phyloP scores from a whole-genome alignment of 2,797 vertebrate species.

The Notamacropus eugenii region DNA sequence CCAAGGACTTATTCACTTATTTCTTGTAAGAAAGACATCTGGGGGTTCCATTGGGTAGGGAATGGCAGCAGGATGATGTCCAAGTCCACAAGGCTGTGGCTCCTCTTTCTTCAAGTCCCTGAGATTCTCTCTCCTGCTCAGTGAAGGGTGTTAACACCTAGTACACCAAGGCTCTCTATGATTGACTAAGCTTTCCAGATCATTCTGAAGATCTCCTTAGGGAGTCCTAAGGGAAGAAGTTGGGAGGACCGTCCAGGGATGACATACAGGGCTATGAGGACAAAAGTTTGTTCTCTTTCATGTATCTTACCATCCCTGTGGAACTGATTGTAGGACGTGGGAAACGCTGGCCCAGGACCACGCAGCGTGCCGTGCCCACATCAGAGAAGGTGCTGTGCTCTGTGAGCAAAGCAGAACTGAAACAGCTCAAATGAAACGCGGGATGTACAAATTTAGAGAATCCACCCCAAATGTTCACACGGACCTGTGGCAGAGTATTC shows the following conservation, averaged over 20 bases:
- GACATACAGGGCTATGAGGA: constrained; percentile 14
- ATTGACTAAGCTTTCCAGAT: constrained; percentile 55
- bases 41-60: not conserved
- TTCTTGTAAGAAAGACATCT: constrained; percentile 25
- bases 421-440: no score
- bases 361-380: no score
- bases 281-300: not conserved
- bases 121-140: constrained; percentile 23
- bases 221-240: constrained; percentile 6
- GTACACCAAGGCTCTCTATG: constrained; percentile 10
- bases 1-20: not conserved
- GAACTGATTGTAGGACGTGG: no score
- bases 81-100: constrained; percentile 43
- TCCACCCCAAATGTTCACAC: no score
- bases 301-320: not conserved
- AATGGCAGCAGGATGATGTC: constrained; percentile 9
- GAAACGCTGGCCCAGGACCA: no score
- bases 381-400: no score
- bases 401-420: no score
- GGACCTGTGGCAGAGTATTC: no score
- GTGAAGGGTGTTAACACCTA: constrained; percentile 10
- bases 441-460: no score
- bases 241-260: not conserved
- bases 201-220: constrained; percentile 35
- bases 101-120: constrained; percentile 12